Evolutionary conservation across 2,888 invertebrate genomes (phyloP), one percentile per base, ranked within the genome.

Genomic region (Tortricodes alternella): DNA sequence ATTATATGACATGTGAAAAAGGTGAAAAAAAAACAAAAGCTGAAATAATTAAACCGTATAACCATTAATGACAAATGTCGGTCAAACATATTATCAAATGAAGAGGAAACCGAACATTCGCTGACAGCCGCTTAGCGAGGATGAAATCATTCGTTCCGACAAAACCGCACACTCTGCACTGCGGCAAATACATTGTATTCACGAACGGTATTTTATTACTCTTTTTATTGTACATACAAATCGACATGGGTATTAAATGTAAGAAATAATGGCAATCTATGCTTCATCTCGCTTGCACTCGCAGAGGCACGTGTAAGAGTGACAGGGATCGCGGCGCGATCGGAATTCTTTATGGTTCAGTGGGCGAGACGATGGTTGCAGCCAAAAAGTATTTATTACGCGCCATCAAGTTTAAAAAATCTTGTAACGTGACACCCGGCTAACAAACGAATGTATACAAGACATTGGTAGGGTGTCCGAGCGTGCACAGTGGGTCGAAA

Each of bases 311-410:
- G 55, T 39, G 60, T 35, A 29, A 18, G 65, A 41, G 37, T 7
- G 67, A 67, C 56, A 57, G 68, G 62, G 66, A 66, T 49, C 46
- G 65, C 58, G 56, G 63, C 68, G 67, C 38, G 59, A 59, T 69
- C 68, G 68, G 68, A 66, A 71, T 71, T 71, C 68, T 74, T 80
- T 73, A 77, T 72, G 67, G 73, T 68, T 70, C 75, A 75, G 70
- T 82, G 83, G 71, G 66, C 70, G 66, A 18, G 11, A 29, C 65
- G 64, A 71, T 74, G 74, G 76, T 68, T 77, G 76, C 77, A 79
- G 80, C 72, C 84, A 81, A 84, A 84, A 77, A 80, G 78, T 83
- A 85, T 89, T 88, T 85, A 84, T 85, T 81, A 88, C 84, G 73
- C 67, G 69, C 85, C 81, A 84, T 88, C 87, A 87, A 86, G 78